Base-by-base conservation (phyloP, 2,888 invertebrate species). In the Drosophila putrida region DNA sequence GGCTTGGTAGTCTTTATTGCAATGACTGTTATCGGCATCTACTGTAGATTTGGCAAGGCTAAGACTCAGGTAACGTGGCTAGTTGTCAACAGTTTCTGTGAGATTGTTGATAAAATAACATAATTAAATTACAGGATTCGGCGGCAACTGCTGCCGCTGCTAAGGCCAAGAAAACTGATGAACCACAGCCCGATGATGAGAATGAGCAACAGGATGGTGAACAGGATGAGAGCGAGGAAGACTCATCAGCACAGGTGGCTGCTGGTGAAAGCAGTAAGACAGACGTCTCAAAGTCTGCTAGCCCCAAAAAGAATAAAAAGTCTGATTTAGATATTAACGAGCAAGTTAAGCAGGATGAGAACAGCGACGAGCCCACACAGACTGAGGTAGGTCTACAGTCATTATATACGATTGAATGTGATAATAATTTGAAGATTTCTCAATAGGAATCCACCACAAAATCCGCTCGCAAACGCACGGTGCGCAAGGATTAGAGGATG, bases 1-100 rank as follows among this genome's bases (percentile, higher is more conserved):
- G 96, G 93, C 94, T 97, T 89, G 93, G 96, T 97, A 89, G 93
- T 98, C 65, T 95, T 98, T 51, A 94, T 98, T 89, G 95, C 97
- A 58, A 93, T 96, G 88, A 53, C 94, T 97, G 87, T 97, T 54
- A 97, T 93, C 95, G 95, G 55, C 58, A 35, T 85, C 49, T 83
- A 87, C 64, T 73, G 35, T 84, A 83, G 46, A 71, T 83, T 83
- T 80, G 85, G 80, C 66, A 78, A 71, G 57, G 65, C 80, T 63
- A 86, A 77, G 50, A 92, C 90, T 61, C 92, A 94, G 93, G 95
- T 95, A 93, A 93, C 39, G 44, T 61, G 5, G 70, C 80, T 70
- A 67, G 67, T 35, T 38, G 64, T 61, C 55, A 36, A 58, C 13
- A 47, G 6, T 20, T 20, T 3, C 27, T 27, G 27, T 11, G 0